Evolutionary conservation across 1,140 invertebrate genomes (phyloP), one percentile per base, ranked within the genome.

Genomic region (Aporrectodea caliginosa): DNA sequence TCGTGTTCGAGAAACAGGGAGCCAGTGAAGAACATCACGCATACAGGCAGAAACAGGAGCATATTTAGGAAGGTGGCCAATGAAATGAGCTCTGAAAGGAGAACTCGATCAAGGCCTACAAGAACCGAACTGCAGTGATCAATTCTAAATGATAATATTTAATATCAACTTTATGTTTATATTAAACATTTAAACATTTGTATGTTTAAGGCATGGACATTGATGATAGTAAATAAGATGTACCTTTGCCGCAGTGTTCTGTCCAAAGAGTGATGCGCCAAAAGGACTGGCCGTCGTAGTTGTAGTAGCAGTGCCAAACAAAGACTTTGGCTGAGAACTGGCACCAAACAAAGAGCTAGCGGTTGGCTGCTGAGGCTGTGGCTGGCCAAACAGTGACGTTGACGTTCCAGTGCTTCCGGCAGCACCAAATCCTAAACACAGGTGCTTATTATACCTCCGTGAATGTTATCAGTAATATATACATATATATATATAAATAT

Each of bases 241-340:
- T 58, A 58, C 43, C 22, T 58, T 69, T n/a, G 34, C 16, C 16
- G 43, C 30, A 58, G 68, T 30, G 69, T 72, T 79, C 33, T 71
- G 32, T 29, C 80, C 82, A 79, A 83, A 83, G 22, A 80, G 71
- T 29, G 82, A 70, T 78, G 81, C 81, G 74, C 86, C 86, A 80
- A 86, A 86, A n/a, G 80, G 79, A 30, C 83, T 83, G 2, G 78
- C 79, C 14, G 83, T 79, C 12, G 82, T 80, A 16, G 81, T 81
- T 16, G 83, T 74, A 30, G 84, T 71, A 70, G 80, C 35, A n/a
- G 82, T 69, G 29, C 81, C 81, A 78, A 82, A 82, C n/a, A 82
- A 12, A 14, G 79, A 35, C 29, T 78, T 81, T 33, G 30, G 35
- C 43, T 79, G 75, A 12, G 78, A n/a, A 31, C 16, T 81, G 31